Percentiles rank a stretch among this genome's conserved stretches.
These are phyloP conservation scores for Zenarchopterus dispar DNA, from an alignment of 2,797 vertebrate genomes.

Conservation along the genomic window DNA sequence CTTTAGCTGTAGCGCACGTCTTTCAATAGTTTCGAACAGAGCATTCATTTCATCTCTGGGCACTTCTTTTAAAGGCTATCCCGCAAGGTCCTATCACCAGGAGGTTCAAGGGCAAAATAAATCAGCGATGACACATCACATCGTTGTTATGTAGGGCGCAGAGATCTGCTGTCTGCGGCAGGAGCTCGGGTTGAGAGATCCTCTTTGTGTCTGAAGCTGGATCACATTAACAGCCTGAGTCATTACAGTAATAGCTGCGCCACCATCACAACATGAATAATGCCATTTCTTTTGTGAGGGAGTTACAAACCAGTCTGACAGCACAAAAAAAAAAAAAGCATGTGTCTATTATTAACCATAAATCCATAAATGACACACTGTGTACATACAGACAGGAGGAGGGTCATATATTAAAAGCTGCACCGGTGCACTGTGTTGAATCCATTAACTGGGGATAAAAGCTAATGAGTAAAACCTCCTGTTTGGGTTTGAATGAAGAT, in stretches of 20 bases:
- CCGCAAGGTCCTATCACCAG: conserved; percentile 69
- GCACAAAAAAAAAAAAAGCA: conserved; percentile 33
- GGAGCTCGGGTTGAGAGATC: conserved; percentile 65
- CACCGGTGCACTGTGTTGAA: conserved; percentile 12
- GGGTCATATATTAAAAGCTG: conserved; percentile 29
- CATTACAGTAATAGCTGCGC: conserved; percentile 75
- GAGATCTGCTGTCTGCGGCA: conserved; percentile 67
- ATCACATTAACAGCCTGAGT: conserved; percentile 74
- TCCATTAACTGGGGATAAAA: conserved; percentile 30
- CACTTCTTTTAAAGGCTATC: conserved; percentile 68
- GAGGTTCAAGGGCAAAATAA: conserved; percentile 82
- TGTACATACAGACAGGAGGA: conserved; percentile 21
- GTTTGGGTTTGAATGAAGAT: conserved; percentile 28
- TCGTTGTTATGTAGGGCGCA: conserved; percentile 69
- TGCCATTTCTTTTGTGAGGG: conserved; percentile 47
- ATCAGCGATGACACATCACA: conserved; percentile 76
- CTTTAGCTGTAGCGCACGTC: conserved; percentile 53
- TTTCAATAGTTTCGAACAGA: conserved; percentile 56
- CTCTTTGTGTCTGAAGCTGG: conserved; percentile 69
- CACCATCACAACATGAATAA: conserved; percentile 61
- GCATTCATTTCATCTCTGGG: conserved; percentile 66
- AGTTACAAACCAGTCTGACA: conserved; percentile 57
- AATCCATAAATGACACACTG: conserved; percentile 63
- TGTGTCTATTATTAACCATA: conserved; percentile 58
- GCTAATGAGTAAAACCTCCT: conserved; percentile 28